Evolutionary conservation across 2,113 vertebrate genomes (phyloP), one percentile per base, ranked within the genome.

Genomic region (Manacus vitellinus): DNA sequence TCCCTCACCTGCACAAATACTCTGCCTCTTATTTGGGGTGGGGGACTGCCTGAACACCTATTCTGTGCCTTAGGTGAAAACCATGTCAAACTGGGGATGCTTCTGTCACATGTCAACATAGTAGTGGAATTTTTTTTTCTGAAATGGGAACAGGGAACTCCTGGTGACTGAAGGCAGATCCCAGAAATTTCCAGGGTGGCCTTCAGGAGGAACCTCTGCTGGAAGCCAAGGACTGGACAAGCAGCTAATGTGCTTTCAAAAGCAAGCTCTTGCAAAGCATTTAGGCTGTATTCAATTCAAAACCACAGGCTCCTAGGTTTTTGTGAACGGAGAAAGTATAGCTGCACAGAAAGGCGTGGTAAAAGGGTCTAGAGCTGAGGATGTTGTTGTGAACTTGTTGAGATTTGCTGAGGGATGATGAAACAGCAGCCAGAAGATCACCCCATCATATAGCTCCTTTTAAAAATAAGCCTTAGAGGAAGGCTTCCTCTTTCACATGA

Each of bases 401-500:
- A 46, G 81, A 43, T 24, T 27, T 54, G 1, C 8, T 21, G 30
- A 12, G 3, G 10, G 4, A 13, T 55, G 27, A 31, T 30, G 30
- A 77, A 81, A 52, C 6, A 56, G 7, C 19, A 51, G 20, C 33
- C 31, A 51, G 51, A 81, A 58, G 18, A 55, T n/a, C 0, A 3
- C 6, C 8, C 14, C 61, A 31, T 37, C 2, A 0, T 30, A 54
- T 1, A 5, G 4, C 12, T 73, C 30, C 17, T 61, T 81, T 54
- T 21, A 6, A 39, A 82, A 79, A 44, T 46, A 61, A 1, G 1
- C 9, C 25, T 33, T 54, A 25, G 21, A 39, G 27, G 4, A 24
- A 78, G 7, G 10, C 6, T 54, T 44, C 35, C 14, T 46, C 39
- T 73, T 65, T 51, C 24, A n/a, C 2, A 4, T 6, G 25, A 31